Evolutionary conservation across 2,888 invertebrate genomes (phyloP).

Genomic region (Entomobrya multifasciata): DNA sequence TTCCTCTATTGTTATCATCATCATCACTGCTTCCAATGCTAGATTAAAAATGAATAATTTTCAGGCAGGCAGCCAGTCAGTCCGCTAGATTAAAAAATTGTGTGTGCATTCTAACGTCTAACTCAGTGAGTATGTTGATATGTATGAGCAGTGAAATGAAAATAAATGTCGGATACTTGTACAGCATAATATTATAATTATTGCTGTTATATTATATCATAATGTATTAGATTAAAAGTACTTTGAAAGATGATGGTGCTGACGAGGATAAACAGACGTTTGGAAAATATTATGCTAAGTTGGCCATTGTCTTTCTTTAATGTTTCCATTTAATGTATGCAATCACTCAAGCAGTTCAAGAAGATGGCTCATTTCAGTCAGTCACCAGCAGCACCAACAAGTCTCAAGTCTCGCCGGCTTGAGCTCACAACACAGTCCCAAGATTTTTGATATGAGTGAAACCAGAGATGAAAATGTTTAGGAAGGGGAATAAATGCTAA

Average conservation of each 20-base stretch:
- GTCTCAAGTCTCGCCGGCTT: background rate
- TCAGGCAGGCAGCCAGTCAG: constrained; percentile 47
- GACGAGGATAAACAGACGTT: constrained; percentile 10
- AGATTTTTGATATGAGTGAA: constrained; percentile 50
- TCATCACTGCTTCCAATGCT: background rate
- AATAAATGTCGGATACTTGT: too few relatives aligned
- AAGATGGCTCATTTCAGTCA: constrained; percentile 66
- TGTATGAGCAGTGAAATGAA: background rate
- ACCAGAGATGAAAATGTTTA: constrained; percentile 32
- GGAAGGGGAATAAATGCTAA: constrained; percentile 21
- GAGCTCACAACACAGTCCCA: background rate
- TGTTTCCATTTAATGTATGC: constrained; percentile 59
- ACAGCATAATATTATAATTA: constrained; percentile 32
- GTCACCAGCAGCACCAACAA: constrained; percentile 35
- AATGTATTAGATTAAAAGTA: background rate
- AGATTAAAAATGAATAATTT: constrained; percentile 56
- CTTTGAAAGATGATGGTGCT: constrained; percentile 18
- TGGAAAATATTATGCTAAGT: constrained; percentile 59
- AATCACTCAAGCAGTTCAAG: constrained; percentile 62
- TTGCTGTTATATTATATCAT: constrained; percentile 26
- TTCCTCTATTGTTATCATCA: background rate
- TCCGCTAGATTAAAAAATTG: background rate
- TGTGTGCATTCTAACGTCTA: background rate
- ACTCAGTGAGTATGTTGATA: background rate
- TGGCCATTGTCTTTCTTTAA: constrained; percentile 64